Conservation (phyloP, 2,797 vertebrate genomes). For the Pantherophis alleghaniensis region DNA sequence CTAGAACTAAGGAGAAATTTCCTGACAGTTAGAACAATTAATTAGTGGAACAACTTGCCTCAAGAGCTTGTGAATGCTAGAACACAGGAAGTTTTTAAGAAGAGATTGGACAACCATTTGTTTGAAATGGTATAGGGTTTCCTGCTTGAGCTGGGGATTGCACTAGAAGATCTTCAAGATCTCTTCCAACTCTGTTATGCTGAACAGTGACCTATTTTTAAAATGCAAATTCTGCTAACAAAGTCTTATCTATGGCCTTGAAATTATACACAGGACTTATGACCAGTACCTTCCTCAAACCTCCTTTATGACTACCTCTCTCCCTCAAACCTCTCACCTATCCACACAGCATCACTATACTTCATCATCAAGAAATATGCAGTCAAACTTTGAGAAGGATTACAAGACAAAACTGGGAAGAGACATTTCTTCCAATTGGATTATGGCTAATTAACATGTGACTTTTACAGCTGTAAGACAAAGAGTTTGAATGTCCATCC, state of each 20-base stretch:
- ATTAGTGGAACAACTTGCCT: neutral
- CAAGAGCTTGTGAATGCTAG: neutral
- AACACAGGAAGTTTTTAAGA: neutral
- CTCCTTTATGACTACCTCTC: neutral
- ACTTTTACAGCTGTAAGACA: constrained; percentile 20
- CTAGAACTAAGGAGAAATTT: neutral
- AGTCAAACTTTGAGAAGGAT: neutral
- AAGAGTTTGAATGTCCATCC: constrained; percentile 18
- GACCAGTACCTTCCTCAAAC: fast-evolving
- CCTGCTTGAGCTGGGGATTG: neutral
- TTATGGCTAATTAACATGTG: constrained; percentile 27
- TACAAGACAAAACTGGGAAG: constrained; percentile 30
- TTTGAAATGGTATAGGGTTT: neutral
- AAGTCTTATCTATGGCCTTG: neutral
- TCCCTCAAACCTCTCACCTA: fast-evolving
- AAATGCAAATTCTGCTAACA: neutral
- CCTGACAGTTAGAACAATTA: neutral
- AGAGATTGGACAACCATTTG: neutral
- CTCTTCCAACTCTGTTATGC: neutral
- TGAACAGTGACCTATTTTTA: neutral
- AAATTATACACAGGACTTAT: neutral
- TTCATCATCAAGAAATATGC: constrained; percentile 11
- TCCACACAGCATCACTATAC: neutral
- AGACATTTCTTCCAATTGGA: neutral
- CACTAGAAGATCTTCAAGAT: neutral